Base-by-base conservation (phyloP, 1,140 invertebrate species). In the Nasonia vitripennis region DNA sequence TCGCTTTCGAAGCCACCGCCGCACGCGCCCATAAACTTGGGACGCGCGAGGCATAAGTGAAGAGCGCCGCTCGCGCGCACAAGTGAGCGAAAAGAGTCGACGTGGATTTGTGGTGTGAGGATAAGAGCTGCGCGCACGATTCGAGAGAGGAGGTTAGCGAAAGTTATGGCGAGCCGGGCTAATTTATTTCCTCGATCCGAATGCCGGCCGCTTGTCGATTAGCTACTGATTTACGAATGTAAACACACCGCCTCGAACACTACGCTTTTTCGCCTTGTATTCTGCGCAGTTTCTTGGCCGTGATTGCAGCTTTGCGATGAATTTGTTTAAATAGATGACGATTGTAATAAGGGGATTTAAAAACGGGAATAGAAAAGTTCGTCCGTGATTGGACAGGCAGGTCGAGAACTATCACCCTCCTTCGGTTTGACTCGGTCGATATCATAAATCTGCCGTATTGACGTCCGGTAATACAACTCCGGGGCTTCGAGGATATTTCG, bases 1-100 rank as follows among this genome's bases (percentile, higher is more conserved):
- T 85, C 84, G 78, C 84, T 85, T 81, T 85, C 78, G 41, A 62
- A 62, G 17, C 14, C 34, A 41, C 75, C 2, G 20, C 87, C 87
- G 87, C 88, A 88, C 89, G 90, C 89, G 90, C 85, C 88, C 87
- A 91, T 91, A 92, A 92, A 92, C 87, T 87, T 85, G 81, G 89
- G 86, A 92, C 90, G 90, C 90, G 90, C 83, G 41, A 87, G 84
- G 91, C 90, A 91, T 92, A 89, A 88, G 84, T 88, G 89, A 89
- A 86, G 20, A 88, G 88, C 20, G 31, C 20, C n/a, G 7, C 41
- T 27, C 27, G 27, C 27, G 27, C 27, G 34, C 27, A 9, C 75
- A n/a, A 62, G 55, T 62, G 20, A 51, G n/a, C 68, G 67, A 78
- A 68, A 48, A 78, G 55, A 62, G 11, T 62, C n/a, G 34, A 62